Base-by-base conservation (phyloP, 1,140 invertebrate species). In the Drosophila erecta region DNA sequence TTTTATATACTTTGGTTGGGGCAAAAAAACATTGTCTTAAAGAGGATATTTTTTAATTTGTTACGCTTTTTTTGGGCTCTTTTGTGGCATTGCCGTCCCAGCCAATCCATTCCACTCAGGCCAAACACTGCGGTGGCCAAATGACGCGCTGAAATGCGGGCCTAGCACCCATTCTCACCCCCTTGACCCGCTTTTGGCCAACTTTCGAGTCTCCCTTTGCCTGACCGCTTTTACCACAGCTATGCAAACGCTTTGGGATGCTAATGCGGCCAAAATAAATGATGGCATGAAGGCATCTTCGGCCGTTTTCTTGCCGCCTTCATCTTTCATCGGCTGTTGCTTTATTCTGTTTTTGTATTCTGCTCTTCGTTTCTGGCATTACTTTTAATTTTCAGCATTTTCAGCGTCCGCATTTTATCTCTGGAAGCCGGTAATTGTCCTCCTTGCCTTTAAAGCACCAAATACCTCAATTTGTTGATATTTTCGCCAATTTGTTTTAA, bases 381-480 rank as follows among this genome's bases (percentile, higher is more conserved):
- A 62, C 65, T 76, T 80, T 76, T 71, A 57, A 65, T 66, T 61
- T 80, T 59, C 46, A 53, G 59, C 50, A 65, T 66, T 61, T 80
- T 59, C 46, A 53, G 59, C 50, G 53, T 65, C 58, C 59, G 41
- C 59, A 62, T 81, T 81, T 80, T 58, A 76, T 81, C 65, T 72
- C 35, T 50, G 46, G 35, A 20, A 44, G 55, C 51, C 50, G 35
- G 49, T 65, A 49, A 65, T 50, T 69, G 62, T 41, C 62, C 47
- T 70, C 57, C 79, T 38, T 38, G 11, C 37, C 37, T 38, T 38
- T 38, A 30, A 30, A 30, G 8, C 30, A 30, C 30, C 8, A 7
- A 8, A 30, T 30, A 30, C 30, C 30, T 10, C 30, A 30, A 30
- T 30, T 30, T 30, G 7, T 30, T 10, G 8, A 8, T 10, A 30